Percentiles rank a stretch among this genome's conserved stretches.
These are phyloP conservation scores for Echiichthys vipera DNA, from an alignment of 2,797 vertebrate species.

Conservation along the genomic window DNA sequence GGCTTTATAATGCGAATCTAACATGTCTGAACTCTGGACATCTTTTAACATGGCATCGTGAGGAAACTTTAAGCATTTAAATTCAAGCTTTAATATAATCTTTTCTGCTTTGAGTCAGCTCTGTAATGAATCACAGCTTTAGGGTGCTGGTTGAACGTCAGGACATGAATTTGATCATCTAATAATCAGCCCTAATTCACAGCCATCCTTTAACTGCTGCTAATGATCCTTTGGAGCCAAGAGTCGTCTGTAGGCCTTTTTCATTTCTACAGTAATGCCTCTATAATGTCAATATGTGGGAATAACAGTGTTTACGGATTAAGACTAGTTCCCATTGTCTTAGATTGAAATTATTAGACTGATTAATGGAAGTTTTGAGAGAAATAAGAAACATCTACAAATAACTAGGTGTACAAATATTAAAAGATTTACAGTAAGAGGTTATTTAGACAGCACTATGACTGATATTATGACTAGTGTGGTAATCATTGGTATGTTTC, in stretches of 20 bases:
- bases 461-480: slow-evolving; percentile 45
- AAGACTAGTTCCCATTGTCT: slow-evolving; percentile 70
- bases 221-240: slow-evolving; percentile 7
- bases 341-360: slow-evolving; percentile 57
- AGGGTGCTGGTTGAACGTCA: slow-evolving; percentile 19
- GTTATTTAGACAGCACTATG: slow-evolving; percentile 68
- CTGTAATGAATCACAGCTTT: slow-evolving; percentile 32
- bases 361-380: slow-evolving; percentile 76
- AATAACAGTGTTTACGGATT: slow-evolving; percentile 32
- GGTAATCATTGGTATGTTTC: slow-evolving; percentile 83
- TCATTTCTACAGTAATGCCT: slow-evolving; percentile 20
- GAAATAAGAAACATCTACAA: slow-evolving; percentile 83
- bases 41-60: neutral
- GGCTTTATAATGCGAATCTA: slow-evolving; percentile 40
- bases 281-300: slow-evolving; percentile 20
- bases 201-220: slow-evolving; percentile 22
- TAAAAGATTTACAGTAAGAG: slow-evolving; percentile 89
- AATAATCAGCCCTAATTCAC: slow-evolving; percentile 28
- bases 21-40: slow-evolving; percentile 20
- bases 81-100: slow-evolving; percentile 24
- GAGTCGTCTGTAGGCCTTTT: neutral
- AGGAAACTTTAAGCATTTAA: slow-evolving; percentile 9
- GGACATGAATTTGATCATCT: slow-evolving; percentile 32
- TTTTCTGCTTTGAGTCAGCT: slow-evolving; percentile 15
- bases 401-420: slow-evolving; percentile 88